Conservation (phyloP, 2,888 invertebrate species). For the Cosmorhoe ocellata region DNA sequence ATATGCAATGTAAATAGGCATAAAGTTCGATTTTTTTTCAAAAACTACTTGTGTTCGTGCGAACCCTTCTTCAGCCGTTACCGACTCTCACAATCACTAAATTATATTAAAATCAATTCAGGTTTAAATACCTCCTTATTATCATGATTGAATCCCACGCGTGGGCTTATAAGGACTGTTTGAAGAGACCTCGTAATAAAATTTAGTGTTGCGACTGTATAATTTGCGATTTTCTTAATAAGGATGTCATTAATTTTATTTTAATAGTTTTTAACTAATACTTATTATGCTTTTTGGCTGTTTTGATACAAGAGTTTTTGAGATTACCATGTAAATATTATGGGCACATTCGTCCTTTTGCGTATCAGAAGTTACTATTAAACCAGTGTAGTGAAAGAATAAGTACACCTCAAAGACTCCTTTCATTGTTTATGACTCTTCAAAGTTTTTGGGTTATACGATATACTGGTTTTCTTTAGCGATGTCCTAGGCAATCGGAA, state of each 20-base stretch:
- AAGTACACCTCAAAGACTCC: no score
- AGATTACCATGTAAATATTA: background rate
- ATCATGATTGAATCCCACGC: constrained; percentile 35
- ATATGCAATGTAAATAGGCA: no score
- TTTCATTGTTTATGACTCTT: no score
- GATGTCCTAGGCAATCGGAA: no score
- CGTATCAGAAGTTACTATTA: no score
- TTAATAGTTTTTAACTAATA: constrained; percentile 9
- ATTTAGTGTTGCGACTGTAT: constrained; percentile 20
- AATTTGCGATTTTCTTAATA: constrained; percentile 14
- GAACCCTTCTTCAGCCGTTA: background rate
- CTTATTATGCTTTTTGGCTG: background rate
- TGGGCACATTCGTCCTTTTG: no score
- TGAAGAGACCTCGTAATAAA: constrained; percentile 26
- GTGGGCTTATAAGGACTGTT: constrained; percentile 29
- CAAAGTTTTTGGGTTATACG: no score
- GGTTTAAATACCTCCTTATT: constrained; percentile 35
- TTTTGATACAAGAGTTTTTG: background rate
- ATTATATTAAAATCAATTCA: constrained; percentile 27
- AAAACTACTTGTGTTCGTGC: no score
- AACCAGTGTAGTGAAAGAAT: no score
- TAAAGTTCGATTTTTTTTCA: no score
- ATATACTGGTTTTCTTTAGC: no score
- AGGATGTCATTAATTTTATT: constrained; percentile 9
- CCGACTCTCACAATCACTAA: background rate